These are phyloP conservation scores for Eleutherodactylus coqui DNA, from an alignment of 2,797 vertebrate genomes.

Conservation along the genomic window DNA sequence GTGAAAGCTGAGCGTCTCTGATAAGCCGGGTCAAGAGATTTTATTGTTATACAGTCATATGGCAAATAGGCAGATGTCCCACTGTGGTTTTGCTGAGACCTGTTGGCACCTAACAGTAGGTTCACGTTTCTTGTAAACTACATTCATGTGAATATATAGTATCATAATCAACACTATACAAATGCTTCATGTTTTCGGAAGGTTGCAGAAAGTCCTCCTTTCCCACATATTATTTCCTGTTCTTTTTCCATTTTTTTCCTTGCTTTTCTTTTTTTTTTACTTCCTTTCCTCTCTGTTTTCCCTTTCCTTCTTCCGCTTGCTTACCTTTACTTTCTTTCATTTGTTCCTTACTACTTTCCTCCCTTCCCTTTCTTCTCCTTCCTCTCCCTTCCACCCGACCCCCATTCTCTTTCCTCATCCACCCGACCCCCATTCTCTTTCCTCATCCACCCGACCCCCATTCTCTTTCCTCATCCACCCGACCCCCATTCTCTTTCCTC, in stretches of 20 bases:
- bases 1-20: too few relatives aligned
- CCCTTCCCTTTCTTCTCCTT: neutral
- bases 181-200: neutral
- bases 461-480: too few relatives aligned
- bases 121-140: neutral
- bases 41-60: neutral
- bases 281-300: neutral
- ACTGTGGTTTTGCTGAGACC: neutral
- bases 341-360: neutral
- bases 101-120: neutral
- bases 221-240: neutral
- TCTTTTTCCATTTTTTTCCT: neutral
- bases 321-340: neutral
- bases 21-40: too few relatives aligned
- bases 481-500: too few relatives aligned
- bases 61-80: neutral
- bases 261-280: neutral
- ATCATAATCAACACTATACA: neutral
- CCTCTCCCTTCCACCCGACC: fast-evolving
- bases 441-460: too few relatives aligned
- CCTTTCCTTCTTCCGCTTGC: neutral
- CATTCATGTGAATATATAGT: neutral
- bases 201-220: neutral
- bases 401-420: neutral
- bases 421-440: too few relatives aligned